Base-by-base conservation (phyloP, 2,888 invertebrate species). In the Pheosia gnoma region DNA sequence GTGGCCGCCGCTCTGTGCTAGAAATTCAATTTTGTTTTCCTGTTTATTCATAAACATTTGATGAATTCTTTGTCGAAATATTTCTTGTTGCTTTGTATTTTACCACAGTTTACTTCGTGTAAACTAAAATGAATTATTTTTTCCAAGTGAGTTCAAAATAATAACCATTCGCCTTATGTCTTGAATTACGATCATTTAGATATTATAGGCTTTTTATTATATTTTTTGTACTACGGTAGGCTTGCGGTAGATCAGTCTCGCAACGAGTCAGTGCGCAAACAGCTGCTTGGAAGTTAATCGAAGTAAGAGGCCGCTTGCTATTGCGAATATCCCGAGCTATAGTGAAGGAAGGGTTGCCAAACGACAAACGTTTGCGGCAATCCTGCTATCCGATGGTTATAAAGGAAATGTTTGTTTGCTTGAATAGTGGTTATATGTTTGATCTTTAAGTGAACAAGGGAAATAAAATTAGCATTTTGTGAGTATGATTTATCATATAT, bases 281-380 rank as follows among this genome's bases (percentile, higher is more conserved):
- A 36, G 36, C 5, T 3, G 52, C 52, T 36, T 4, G 8, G 36
- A 36, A 52, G 52, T 52, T 52, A 52, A 52, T 52, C 52, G 52
- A 36, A 52, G 52, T 36, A 52, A 52, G 36, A 52, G 52, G 52
- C 36, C 52, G 13, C n/a, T 49, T 9, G 52, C 52, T 36, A 9
- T 13, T 36, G 52, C 36, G 36, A 36, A 36, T 36, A 49, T 36
- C 4, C 52, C 5, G 36, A 36, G 9, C 52, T 36, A 52, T 52
- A 52, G 36, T 52, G 52, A 36, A 36, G 52, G 52, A 52, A 52
- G 52, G 52, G 52, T 52, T 52, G 52, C 52, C 52, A 52, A 52
- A 52, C 52, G 52, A 52, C 7, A 36, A 52, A 36, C 52, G 4
- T 36, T 52, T n/a, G 3, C 7, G 39, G 43, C 43, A 45, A 45